These are phyloP conservation scores for Neodontobutis hainanensis DNA, from an alignment of 2,113 vertebrate species.

Conservation along the genomic window DNA sequence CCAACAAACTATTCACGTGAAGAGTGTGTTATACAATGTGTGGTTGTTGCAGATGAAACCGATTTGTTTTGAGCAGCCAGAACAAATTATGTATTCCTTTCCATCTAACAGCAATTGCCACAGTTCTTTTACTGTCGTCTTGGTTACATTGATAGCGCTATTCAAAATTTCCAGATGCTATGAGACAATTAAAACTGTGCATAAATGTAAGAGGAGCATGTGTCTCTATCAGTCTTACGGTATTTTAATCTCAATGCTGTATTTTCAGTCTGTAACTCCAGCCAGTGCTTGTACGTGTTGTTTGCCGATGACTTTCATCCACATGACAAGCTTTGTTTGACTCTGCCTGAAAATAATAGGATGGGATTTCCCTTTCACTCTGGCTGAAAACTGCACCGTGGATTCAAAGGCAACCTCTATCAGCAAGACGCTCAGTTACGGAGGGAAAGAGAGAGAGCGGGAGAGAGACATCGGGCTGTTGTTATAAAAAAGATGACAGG, in stretches of 20 bases:
- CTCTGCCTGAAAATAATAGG: constrained; percentile 49
- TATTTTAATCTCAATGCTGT: too few species aligned
- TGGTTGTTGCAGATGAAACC: not conserved
- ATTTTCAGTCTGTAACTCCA: not conserved
- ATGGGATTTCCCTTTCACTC: constrained; percentile 54
- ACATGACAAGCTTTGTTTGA: constrained; percentile 45
- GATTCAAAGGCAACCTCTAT: constrained; percentile 57
- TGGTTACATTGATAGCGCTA: not conserved
- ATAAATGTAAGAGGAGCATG: not conserved
- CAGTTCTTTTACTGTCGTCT: not conserved
- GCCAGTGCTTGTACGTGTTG: constrained; percentile 11
- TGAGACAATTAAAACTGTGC: not conserved
- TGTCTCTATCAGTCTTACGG: not conserved
- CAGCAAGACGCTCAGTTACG: constrained; percentile 44
- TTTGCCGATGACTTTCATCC: constrained; percentile 55
- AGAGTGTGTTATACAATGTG: not conserved
- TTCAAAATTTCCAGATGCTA: not conserved
- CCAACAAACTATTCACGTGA: not conserved
- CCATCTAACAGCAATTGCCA: not conserved
- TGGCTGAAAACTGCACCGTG: constrained; percentile 37
- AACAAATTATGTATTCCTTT: not conserved
- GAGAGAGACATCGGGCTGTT: not conserved
- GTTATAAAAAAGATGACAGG: constrained; percentile 8
- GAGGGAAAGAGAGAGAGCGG: not conserved
- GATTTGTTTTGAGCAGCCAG: not conserved